Evolutionary conservation across 1,140 invertebrate genomes (phyloP).

Genomic region (Cardiocondyla obscurior): DNA sequence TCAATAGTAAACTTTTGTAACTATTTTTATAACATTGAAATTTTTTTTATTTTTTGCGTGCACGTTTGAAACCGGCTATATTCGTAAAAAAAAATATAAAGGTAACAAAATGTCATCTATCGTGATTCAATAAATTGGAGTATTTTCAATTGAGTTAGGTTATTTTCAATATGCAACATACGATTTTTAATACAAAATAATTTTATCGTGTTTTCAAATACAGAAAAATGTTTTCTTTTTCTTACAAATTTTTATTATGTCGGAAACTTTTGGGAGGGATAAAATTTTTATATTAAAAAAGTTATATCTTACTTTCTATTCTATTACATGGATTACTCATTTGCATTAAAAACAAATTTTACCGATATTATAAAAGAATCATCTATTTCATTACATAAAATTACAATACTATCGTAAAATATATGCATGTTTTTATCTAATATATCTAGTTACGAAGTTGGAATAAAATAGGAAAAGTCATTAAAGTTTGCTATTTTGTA

Average conservation of each 20-base stretch:
- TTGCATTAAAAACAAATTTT: not conserved
- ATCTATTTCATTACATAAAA: not conserved
- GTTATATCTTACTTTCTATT: not conserved
- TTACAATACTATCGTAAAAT: not conserved
- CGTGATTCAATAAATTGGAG: not conserved
- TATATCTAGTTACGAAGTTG: not conserved
- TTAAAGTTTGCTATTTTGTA: not conserved
- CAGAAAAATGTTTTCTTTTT: not conserved
- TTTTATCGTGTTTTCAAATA: not conserved
- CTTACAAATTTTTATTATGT: not conserved
- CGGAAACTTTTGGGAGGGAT: not conserved
- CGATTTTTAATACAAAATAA: not conserved
- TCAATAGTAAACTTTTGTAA: conserved; percentile 4
- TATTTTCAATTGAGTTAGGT: not conserved
- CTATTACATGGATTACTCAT: not conserved
- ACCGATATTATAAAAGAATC: not conserved
- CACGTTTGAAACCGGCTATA: not conserved
- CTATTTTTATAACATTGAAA: conserved; percentile 4
- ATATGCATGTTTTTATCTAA: not conserved
- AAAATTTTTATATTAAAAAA: not conserved
- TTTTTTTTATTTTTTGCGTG: not conserved
- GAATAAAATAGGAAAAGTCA: not conserved
- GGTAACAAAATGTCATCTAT: not conserved
- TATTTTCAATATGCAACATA: not conserved
- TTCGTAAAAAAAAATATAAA: not conserved